Evolutionary conservation across 2,113 vertebrate species (phyloP).

Genomic region (Salvelinus namaycush): DNA sequence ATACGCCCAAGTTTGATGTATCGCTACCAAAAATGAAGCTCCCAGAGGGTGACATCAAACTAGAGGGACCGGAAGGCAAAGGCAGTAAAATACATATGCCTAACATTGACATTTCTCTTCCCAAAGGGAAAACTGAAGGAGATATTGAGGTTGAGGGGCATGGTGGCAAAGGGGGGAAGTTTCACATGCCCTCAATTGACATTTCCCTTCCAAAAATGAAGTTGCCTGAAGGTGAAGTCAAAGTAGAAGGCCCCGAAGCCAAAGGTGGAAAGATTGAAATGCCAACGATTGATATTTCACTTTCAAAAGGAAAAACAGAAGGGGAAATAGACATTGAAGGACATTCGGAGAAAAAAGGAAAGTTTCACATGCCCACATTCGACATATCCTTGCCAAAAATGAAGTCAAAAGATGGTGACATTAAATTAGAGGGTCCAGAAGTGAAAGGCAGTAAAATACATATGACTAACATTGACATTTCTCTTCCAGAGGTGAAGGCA

Average conservation of each 20-base stretch:
- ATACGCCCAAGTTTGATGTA: conserved; percentile 48
- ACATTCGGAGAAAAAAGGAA: conserved; percentile 36
- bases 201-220: conserved; percentile 53
- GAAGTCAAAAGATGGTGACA: conserved; percentile 7
- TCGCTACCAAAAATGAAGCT: conserved; percentile 57
- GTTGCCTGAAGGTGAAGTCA: conserved; percentile 30
- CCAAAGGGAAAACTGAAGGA: conserved; percentile 28
- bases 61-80: conserved; percentile 12
- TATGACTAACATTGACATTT: conserved; percentile 53
- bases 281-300: conserved; percentile 27
- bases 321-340: conserved; percentile 18
- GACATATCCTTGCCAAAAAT: conserved; percentile 66
- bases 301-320: conserved; percentile 40
- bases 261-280: conserved; percentile 43
- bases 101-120: conserved; percentile 9
- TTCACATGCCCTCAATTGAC: conserved; percentile 47
- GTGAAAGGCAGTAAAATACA: conserved; percentile 1
- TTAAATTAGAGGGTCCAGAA: not conserved
- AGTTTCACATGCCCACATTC: conserved; percentile 61
- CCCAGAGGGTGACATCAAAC: not conserved
- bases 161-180: conserved; percentile 24
- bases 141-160: conserved; percentile 10
- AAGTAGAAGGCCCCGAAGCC: conserved; percentile 13
- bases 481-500: conserved; percentile 49
- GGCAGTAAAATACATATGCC: no score